Conservation (phyloP, 2,797 vertebrate species). For the Nyctalus aviator region DNA sequence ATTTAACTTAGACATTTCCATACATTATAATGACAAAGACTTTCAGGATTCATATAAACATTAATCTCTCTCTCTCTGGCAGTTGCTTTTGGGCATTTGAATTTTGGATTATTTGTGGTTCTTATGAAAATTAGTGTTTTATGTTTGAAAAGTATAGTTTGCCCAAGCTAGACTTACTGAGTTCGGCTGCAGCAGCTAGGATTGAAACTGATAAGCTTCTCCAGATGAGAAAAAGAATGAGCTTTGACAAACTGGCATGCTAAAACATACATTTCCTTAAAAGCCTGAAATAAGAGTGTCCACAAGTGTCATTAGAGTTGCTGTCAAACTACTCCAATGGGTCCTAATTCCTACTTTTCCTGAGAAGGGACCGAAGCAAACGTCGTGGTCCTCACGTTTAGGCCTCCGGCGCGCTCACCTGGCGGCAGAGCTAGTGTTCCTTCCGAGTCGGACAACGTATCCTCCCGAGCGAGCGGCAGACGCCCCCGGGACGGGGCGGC, state of each 20-base stretch:
- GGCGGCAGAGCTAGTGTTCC: conserved; percentile 69
- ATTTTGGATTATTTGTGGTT: background rate
- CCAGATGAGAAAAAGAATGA: background rate
- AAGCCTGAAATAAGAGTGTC: background rate
- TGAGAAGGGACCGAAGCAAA: background rate
- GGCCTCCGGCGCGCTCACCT: conserved; percentile 64
- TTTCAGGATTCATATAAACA: background rate
- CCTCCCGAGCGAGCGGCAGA: conserved; percentile 79
- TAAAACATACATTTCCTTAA: conserved; percentile 30
- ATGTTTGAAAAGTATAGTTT: conserved; percentile 5
- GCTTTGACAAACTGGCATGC: background rate
- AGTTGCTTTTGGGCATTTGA: conserved; percentile 6
- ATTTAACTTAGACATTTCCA: conserved; percentile 22
- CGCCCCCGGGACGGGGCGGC: conserved; percentile 67
- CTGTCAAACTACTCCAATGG: background rate
- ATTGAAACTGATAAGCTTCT: background rate
- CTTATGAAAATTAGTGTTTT: background rate
- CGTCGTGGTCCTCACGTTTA: background rate
- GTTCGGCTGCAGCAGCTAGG: background rate
- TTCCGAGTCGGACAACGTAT: conserved; percentile 76
- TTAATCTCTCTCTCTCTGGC: background rate
- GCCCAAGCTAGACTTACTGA: background rate
- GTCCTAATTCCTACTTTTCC: background rate
- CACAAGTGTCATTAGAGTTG: background rate
- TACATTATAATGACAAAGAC: background rate